Base-by-base conservation (phyloP, 2,797 vertebrate genomes). In the Perodicticus potto region DNA sequence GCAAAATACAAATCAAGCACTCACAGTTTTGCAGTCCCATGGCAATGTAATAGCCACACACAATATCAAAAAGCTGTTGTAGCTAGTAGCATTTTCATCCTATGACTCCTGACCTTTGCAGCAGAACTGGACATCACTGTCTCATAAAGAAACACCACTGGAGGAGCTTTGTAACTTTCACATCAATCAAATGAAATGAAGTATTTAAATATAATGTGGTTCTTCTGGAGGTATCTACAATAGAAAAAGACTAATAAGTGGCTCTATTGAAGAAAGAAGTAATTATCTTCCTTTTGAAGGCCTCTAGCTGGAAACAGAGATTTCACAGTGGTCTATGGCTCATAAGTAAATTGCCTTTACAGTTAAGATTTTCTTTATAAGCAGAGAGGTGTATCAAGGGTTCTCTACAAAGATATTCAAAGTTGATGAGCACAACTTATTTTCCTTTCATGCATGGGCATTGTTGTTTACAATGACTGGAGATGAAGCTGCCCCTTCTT, bases 101-200 rank as follows among this genome's bases (percentile, higher is more conserved):
- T 85, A 40, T 34, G 65, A 57, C 29, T 89, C 29, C 45, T 88
- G 25, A 91, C 8, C 65, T 81, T 81, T 91, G 49, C 17, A 94
- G 80, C 20, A 91, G 34, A 93, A 83, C 25, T 85, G 34, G 37
- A 88, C 34, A 81, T 77, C 14, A 86, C 5, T 94, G 20, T 11
- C 16, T 93, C 88, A 81, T 67, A 87, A 88, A 87, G n/a, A 20
- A 93, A 43, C 12, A 80, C 4, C 43, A 84, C n/a, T 81, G 88
- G 22, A 92, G 49, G 3, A 69, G 2, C 40, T 65, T n/a, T 20
- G 22, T 4, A 65, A 40, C 69, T 83, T 95, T 92, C 88, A 67
- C 8, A 55, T 85, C 82, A 96, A 77, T 86, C 34, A 92, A 96
- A 53, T 93, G 7, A 86, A 97, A 86, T 91, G 37, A 22, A 94